phyloP scores from a whole-genome alignment of 1,140 invertebrate genomes.

The Drosophila obscura region DNA sequence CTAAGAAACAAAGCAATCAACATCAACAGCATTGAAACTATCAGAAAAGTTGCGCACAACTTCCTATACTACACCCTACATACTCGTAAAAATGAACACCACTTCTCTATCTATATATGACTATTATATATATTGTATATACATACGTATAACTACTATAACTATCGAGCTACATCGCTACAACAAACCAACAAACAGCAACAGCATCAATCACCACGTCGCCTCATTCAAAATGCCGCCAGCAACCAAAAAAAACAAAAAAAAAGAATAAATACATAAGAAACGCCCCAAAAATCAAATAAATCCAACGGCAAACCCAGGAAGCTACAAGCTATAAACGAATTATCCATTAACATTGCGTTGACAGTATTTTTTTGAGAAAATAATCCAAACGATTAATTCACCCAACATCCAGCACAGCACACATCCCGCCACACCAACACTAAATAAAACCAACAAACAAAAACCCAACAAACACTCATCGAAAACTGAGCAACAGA shows the following conservation, averaged over 20 bases:
- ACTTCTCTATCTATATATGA: slow-evolving; percentile 44
- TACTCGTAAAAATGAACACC: slow-evolving; percentile 42
- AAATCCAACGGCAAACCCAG: slow-evolving; percentile 32
- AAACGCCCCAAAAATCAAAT: slow-evolving; percentile 25
- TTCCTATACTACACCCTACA: slow-evolving; percentile 61
- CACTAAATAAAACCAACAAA: slow-evolving; percentile 32
- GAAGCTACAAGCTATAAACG: slow-evolving; percentile 55
- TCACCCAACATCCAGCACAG: slow-evolving; percentile 50
- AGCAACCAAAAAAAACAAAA: slow-evolving; percentile 32
- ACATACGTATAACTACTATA: slow-evolving; percentile 20
- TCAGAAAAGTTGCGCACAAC: slow-evolving; percentile 74
- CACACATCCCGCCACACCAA: slow-evolving; percentile 7
- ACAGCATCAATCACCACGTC: slow-evolving; percentile 71
- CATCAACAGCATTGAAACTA: slow-evolving; percentile 58
- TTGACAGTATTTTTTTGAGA: slow-evolving; percentile 39
- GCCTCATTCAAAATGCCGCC: slow-evolving; percentile 60
- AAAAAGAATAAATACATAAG: slow-evolving; percentile 14
- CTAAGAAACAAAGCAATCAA: slow-evolving; percentile 68
- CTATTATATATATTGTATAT: background rate
- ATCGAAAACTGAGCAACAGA: slow-evolving; percentile 38
- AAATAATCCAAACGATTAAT: slow-evolving; percentile 38
- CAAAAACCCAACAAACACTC: slow-evolving; percentile 35
- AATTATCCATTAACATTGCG: slow-evolving; percentile 59
- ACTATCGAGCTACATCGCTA: slow-evolving; percentile 63
- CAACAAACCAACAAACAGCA: slow-evolving; percentile 65